Evolutionary conservation across 2,113 vertebrate genomes (phyloP).

Genomic region (Eidolon helvum): DNA sequence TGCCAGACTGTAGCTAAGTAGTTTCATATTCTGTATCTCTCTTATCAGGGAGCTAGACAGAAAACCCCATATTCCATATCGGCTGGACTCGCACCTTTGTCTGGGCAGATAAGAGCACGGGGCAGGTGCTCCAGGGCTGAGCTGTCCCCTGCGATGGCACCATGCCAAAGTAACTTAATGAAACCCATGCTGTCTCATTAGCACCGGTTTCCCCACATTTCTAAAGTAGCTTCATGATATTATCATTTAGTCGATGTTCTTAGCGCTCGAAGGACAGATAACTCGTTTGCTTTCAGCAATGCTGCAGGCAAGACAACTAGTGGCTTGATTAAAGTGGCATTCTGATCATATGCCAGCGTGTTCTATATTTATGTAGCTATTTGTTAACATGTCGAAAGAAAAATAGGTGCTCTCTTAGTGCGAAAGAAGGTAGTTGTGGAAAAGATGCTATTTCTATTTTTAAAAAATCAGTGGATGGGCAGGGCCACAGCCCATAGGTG

Average conservation of each 20-base stretch:
- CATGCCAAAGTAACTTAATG: background rate
- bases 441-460: background rate
- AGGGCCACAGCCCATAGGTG: no score
- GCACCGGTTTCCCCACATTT: rapidly evolving
- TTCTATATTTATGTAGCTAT: background rate
- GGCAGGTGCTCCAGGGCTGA: background rate
- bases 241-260: background rate
- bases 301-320: background rate
- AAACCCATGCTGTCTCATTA: background rate
- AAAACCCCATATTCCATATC: background rate
- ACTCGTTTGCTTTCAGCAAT: background rate
- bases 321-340: background rate
- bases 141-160: background rate
- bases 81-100: background rate
- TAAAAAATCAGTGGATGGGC: background rate
- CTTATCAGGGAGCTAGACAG: background rate
- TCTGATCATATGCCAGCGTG: rapidly evolving
- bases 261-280: background rate
- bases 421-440: background rate
- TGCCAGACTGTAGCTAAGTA: background rate
- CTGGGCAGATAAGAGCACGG: background rate
- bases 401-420: background rate
- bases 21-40: rapidly evolving
- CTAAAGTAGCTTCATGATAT: background rate
- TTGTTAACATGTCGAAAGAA: background rate